phyloP scores from a whole-genome alignment of 2,113 vertebrate species.

The Strigops habroptila region DNA sequence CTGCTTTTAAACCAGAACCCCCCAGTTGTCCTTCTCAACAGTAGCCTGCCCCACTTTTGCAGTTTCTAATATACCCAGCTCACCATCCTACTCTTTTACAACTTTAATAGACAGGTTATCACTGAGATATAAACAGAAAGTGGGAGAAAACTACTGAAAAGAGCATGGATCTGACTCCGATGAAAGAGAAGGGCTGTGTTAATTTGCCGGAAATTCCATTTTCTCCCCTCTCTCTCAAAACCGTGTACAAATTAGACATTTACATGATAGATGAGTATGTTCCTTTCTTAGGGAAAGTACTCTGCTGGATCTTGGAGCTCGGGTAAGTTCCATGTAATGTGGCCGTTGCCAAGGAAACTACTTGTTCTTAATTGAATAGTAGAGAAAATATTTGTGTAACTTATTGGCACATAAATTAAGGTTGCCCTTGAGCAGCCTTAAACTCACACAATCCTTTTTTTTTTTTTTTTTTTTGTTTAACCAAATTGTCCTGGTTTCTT shows the following conservation, averaged over 20 bases:
- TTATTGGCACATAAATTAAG: constrained; percentile 74
- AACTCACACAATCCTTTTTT: constrained; percentile 56
- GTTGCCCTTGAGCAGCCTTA: constrained; percentile 60
- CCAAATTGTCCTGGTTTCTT: constrained; percentile 63
- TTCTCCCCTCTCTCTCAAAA: constrained; percentile 52
- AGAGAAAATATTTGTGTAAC: constrained; percentile 74
- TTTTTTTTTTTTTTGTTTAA: constrained; percentile 60
- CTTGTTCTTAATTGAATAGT: constrained; percentile 71
- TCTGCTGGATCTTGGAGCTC: constrained; percentile 40
- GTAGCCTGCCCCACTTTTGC: not conserved
- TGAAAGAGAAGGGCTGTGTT: not conserved
- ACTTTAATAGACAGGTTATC: not conserved
- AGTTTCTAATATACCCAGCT: not conserved
- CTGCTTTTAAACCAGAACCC: not conserved
- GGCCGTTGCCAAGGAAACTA: constrained; percentile 61
- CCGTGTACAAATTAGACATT: constrained; percentile 63
- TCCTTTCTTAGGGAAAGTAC: constrained; percentile 62
- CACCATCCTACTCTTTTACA: not conserved
- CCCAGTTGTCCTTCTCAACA: not conserved
- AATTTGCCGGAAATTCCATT: constrained; percentile 52
- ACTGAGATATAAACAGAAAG: not conserved
- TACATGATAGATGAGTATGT: constrained; percentile 63
- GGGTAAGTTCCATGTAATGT: constrained; percentile 58
- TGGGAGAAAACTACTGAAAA: not conserved
- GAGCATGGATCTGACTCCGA: not conserved